Percentiles rank a stretch among this genome's conserved stretches.
phyloP scores from a whole-genome alignment of 1,140 invertebrate species.

The Eriosoma lanigerum region DNA sequence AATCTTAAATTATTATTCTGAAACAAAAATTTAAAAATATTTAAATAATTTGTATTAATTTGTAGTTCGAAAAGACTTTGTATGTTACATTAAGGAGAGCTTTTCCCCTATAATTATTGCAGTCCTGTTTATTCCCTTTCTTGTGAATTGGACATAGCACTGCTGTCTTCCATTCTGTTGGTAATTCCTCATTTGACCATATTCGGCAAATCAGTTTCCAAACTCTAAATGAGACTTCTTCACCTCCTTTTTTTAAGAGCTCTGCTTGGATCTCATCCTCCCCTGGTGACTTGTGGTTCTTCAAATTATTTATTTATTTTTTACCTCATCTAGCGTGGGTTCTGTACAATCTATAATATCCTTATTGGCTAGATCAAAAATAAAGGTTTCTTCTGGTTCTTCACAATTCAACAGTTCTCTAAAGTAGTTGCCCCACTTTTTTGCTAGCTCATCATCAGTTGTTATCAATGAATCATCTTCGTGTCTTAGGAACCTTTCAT shows the following conservation, averaged over 20 bases:
- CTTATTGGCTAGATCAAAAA: neutral
- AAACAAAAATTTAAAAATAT: no score
- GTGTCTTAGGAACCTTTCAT: neutral
- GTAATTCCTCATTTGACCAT: neutral
- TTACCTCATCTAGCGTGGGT: neutral
- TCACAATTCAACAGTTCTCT: neutral
- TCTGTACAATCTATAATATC: neutral
- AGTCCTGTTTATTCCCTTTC: conserved; percentile 33
- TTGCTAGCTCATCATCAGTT: neutral
- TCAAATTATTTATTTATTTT: neutral
- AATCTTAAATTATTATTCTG: no score
- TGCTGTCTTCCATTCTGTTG: neutral
- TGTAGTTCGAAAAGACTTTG: neutral
- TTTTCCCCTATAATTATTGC: conserved; percentile 56
- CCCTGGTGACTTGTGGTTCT: conserved; percentile 1
- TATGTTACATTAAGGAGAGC: conserved; percentile 52
- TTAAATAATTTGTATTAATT: no score
- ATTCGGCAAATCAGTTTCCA: conserved; percentile 1
- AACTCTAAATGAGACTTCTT: neutral
- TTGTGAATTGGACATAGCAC: neutral
- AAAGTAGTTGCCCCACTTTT: neutral
- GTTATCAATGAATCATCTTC: conserved; percentile 4
- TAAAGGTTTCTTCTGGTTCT: neutral
- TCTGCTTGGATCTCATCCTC: neutral
- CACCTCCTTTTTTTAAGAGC: neutral